Percentiles rank a stretch among this genome's conserved stretches.
phyloP scores from a whole-genome alignment of 2,797 vertebrate genomes.

The Pseudocheirus occidentalis region DNA sequence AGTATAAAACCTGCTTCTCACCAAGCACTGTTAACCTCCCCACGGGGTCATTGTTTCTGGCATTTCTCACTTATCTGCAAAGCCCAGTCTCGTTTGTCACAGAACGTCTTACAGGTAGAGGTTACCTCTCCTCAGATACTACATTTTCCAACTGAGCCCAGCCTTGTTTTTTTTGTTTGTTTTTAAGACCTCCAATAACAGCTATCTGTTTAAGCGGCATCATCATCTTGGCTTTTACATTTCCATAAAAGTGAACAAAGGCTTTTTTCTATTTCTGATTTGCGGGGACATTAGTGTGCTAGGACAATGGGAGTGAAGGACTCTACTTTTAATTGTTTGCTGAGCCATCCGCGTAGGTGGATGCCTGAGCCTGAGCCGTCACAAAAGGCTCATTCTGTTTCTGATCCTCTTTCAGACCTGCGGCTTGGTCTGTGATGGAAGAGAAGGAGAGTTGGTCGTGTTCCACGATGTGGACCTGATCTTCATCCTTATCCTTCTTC shows the following conservation, averaged over 20 bases:
- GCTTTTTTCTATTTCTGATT: constrained; percentile 63
- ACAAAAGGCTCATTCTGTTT: constrained; percentile 89
- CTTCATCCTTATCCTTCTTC: constrained; percentile 94
- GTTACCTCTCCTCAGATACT: constrained; percentile 35
- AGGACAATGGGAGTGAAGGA: constrained; percentile 2
- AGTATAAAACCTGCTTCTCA: constrained; percentile 80
- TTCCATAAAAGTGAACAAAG: constrained; percentile 57
- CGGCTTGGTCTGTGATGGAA: constrained; percentile 88
- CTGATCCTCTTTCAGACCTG: constrained; percentile 85
- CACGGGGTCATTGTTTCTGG: constrained; percentile 75
- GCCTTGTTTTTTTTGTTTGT: constrained; percentile 9
- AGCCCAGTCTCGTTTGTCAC: constrained; percentile 57
- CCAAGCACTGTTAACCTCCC: constrained; percentile 14
- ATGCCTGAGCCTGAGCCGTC: constrained; percentile 76
- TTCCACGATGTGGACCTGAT: constrained; percentile 92
- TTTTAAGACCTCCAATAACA: constrained; percentile 66
- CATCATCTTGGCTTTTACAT: constrained; percentile 71
- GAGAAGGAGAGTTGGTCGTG: constrained; percentile 96
- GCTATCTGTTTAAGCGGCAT: constrained; percentile 71
- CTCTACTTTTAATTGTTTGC: constrained; percentile 77
- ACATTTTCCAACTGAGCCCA: constrained; percentile 31
- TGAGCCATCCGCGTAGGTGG: constrained; percentile 77
- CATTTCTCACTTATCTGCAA: constrained; percentile 64
- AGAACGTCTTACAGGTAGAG: constrained; percentile 60
- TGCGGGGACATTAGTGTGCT: constrained; percentile 68